These are phyloP conservation scores for Latrodectus hesperus DNA, from an alignment of 2,888 invertebrate genomes.

Conservation along the genomic window DNA sequence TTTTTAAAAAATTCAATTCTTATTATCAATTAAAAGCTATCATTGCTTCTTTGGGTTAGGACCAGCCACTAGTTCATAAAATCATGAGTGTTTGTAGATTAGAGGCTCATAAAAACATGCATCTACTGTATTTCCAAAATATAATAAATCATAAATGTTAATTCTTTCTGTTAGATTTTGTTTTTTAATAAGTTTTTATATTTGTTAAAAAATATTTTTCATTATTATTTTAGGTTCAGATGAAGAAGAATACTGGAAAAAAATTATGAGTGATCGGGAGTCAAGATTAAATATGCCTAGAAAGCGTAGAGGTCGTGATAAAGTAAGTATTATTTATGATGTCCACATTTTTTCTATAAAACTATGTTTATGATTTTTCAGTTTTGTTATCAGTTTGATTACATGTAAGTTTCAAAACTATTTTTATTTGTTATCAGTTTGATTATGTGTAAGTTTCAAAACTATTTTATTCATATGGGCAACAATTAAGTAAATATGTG, in stretches of 20 bases:
- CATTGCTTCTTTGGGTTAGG: too few species aligned
- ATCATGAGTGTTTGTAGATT: too few species aligned
- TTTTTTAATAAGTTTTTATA: too few species aligned
- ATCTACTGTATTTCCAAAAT: too few species aligned
- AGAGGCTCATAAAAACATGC: too few species aligned
- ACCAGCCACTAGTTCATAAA: too few species aligned
- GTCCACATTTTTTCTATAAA: neutral
- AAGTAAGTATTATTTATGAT: slow-evolving; percentile 30
- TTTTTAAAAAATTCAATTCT: too few species aligned
- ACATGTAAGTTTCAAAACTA: neutral
- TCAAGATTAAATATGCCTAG: slow-evolving; percentile 75
- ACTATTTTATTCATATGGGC: neutral
- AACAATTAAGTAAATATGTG: too few species aligned
- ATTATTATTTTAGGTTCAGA: slow-evolving; percentile 78
- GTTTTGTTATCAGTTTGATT: neutral
- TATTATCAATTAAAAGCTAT: too few species aligned
- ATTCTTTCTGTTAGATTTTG: too few species aligned
- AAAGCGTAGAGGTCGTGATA: slow-evolving; percentile 80
- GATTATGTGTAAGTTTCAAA: neutral
- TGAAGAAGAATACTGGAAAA: slow-evolving; percentile 87
- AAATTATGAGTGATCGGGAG: slow-evolving; percentile 81
- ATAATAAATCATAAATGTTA: too few species aligned
- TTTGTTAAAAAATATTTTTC: too few species aligned
- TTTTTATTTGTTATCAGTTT: neutral
- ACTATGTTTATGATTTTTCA: neutral